Percentiles rank a stretch among this genome's conserved stretches.
Evolutionary conservation across 2,113 vertebrate genomes (phyloP).

Genomic region (Rhodinocichla rosea): DNA sequence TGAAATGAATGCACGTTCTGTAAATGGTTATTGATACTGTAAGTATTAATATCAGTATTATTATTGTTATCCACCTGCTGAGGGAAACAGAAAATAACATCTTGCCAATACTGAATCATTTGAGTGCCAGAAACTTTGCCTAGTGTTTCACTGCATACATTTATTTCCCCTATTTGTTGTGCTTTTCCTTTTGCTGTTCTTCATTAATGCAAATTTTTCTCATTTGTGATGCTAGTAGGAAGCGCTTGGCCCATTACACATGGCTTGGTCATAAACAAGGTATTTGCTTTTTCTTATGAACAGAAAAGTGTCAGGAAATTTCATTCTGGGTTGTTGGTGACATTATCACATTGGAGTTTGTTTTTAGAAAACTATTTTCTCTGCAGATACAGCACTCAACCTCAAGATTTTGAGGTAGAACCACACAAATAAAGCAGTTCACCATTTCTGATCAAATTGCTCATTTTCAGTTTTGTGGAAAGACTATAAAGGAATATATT

Average conservation of each 20-base stretch:
- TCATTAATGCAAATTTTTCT: conserved; percentile 55
- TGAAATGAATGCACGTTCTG: background rate
- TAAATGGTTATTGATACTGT: conserved; percentile 5
- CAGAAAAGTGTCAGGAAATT: conserved; percentile 1
- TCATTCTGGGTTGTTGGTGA: conserved; percentile 1
- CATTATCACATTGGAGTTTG: conserved; percentile 30
- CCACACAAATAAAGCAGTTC: conserved; percentile 6
- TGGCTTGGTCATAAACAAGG: conserved; percentile 43
- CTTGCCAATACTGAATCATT: background rate
- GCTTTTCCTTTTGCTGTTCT: conserved; percentile 8
- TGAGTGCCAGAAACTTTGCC: background rate
- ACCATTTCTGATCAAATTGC: background rate
- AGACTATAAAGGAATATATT: background rate
- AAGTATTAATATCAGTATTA: background rate
- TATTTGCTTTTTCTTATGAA: conserved; percentile 39
- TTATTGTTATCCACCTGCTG: background rate
- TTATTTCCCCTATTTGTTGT: conserved; percentile 15
- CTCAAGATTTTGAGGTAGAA: conserved; percentile 21
- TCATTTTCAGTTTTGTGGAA: conserved; percentile 12
- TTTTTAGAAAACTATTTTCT: conserved; percentile 35
- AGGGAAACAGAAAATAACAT: background rate
- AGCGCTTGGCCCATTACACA: conserved; percentile 15
- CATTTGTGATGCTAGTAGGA: conserved; percentile 35
- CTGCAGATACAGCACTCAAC: background rate
- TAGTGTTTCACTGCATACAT: background rate